phyloP scores from a whole-genome alignment of 92 coral and sea anemone species.

The Parazoanthus atlanticus region DNA sequence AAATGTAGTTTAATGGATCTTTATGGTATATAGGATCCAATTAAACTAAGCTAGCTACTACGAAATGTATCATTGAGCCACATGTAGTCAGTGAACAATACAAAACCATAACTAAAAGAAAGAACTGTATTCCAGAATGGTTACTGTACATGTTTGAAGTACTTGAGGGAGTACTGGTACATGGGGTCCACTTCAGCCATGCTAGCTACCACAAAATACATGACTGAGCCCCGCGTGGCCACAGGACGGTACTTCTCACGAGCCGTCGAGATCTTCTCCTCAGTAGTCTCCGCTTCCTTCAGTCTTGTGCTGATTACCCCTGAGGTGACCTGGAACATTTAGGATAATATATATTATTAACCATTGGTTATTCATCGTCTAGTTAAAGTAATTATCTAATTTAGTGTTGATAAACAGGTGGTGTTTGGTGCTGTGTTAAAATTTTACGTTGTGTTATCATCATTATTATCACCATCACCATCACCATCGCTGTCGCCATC shows the following conservation, averaged over 20 bases:
- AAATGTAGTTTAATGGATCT: no score
- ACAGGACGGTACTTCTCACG: conserved; percentile 99
- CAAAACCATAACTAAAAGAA: background rate
- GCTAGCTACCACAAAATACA: conserved; percentile 89
- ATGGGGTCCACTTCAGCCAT: conserved; percentile 77
- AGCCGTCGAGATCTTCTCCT: conserved; percentile 86
- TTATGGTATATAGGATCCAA: conserved; percentile 92
- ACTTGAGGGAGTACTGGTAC: conserved; percentile 97
- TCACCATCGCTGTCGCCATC: no score
- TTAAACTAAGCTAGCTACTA: background rate
- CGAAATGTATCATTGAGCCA: background rate
- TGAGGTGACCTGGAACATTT: conserved; percentile 79
- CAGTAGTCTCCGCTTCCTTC: conserved; percentile 96
- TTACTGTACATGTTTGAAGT: conserved; percentile 86
- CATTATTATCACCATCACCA: no score
- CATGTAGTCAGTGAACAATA: background rate
- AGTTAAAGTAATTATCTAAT: no score
- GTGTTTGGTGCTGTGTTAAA: no score
- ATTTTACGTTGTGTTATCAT: no score
- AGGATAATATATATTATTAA: background rate
- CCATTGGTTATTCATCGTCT: no score
- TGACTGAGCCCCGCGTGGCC: conserved; percentile 98
- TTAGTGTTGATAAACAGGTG: no score
- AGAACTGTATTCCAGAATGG: conserved; percentile 17
- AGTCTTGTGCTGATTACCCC: conserved; percentile 95